Conservation (phyloP, 2,113 vertebrate species). For the Nicator chloris region DNA sequence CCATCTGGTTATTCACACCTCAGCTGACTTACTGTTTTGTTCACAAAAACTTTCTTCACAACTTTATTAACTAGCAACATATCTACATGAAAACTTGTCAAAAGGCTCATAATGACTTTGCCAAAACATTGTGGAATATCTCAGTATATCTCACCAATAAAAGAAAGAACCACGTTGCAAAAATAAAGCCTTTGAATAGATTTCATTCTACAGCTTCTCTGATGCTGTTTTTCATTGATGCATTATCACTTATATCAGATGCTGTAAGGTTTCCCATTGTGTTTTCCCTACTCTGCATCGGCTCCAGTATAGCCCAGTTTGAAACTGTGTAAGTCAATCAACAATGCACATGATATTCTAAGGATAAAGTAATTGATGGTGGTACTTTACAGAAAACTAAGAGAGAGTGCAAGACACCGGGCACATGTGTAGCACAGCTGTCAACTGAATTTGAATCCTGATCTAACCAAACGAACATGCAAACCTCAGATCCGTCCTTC, state of each 20-base stretch:
- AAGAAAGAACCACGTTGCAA: neutral
- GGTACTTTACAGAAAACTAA: neutral
- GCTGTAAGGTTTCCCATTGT: neutral
- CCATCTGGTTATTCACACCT: neutral
- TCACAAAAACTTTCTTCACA: neutral
- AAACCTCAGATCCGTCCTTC: neutral
- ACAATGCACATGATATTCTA: neutral
- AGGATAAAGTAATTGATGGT: neutral
- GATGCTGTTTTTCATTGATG: neutral
- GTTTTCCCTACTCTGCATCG: neutral
- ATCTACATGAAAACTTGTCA: neutral
- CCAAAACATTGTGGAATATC: neutral
- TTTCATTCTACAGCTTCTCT: neutral
- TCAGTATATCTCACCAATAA: neutral
- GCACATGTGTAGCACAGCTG: slow-evolving; percentile 21
- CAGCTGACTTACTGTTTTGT: neutral
- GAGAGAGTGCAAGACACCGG: neutral
- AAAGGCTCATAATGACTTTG: neutral
- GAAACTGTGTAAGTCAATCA: neutral
- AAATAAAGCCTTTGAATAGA: neutral
- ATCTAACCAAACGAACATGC: neutral
- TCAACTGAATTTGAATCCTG: slow-evolving; percentile 1
- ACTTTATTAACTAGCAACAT: neutral
- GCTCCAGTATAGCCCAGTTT: neutral
- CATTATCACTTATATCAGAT: neutral